A percentile compares a stretch with the other conserved stretches of the same genome.
phyloP scores from a whole-genome alignment of 2,113 vertebrate species.

The pig (Sus scrofa) region DNA sequence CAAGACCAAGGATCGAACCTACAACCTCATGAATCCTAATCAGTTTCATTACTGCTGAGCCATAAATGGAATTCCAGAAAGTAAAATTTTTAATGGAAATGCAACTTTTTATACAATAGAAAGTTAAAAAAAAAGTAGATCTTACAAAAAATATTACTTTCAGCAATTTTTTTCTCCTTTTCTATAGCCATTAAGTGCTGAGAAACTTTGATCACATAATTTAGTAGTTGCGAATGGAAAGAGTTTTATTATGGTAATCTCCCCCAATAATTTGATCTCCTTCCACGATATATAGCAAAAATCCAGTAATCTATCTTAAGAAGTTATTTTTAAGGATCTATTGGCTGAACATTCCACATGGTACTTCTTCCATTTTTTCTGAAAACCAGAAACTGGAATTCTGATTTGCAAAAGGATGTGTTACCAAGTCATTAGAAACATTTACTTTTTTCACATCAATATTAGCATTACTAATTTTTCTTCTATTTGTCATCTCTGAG shows the following conservation, averaged over 20 bases:
- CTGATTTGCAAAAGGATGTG: background rate
- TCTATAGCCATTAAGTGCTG: background rate
- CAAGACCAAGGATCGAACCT: too few species aligned
- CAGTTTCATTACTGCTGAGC: too few species aligned
- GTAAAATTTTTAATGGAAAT: background rate
- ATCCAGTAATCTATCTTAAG: background rate
- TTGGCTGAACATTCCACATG: background rate
- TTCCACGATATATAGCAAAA: background rate
- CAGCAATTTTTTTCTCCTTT: background rate
- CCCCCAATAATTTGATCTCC: background rate
- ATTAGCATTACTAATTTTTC: background rate
- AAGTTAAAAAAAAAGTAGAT: background rate
- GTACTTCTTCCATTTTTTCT: background rate
- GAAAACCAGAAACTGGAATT: background rate
- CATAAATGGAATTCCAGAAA: background rate
- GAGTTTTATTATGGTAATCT: background rate
- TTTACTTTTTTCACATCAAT: background rate
- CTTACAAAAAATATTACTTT: background rate
- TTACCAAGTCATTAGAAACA: background rate
- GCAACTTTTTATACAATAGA: background rate
- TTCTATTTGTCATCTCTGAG: background rate
- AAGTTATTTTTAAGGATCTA: conserved; percentile 32
- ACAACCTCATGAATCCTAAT: too few species aligned
- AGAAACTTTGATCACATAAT: conserved; percentile 23
- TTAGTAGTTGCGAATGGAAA: background rate